Evolutionary conservation across 2,888 invertebrate genomes (phyloP).

Genomic region (Andrena marginata): DNA sequence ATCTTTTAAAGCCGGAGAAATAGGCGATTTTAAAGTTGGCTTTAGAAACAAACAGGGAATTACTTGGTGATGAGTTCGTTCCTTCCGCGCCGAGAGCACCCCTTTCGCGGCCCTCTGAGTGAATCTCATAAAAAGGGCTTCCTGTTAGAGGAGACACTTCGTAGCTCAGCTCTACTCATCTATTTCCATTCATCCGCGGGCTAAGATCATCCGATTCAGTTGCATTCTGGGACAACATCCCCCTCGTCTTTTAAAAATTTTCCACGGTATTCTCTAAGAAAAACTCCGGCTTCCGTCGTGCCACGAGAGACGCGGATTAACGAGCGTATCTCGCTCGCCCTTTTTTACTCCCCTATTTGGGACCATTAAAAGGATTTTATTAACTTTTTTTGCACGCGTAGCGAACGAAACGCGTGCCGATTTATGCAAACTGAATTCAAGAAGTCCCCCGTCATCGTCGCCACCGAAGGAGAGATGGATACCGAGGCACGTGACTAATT

Average conservation of each 20-base stretch:
- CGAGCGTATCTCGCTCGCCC: not conserved
- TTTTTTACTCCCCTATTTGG: not conserved
- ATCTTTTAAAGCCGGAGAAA: not conserved
- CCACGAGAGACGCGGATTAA: not conserved
- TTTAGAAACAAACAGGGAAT: not conserved
- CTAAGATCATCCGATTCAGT: conserved; percentile 16
- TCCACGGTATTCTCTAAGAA: conserved; percentile 7
- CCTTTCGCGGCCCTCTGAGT: too few relatives aligned
- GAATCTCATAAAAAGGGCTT: conserved; percentile 35
- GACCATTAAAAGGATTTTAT: conserved; percentile 16
- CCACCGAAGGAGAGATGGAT: not conserved
- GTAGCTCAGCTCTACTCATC: conserved; percentile 21
- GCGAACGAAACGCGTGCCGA: conserved; percentile 28
- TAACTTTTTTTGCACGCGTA: not conserved
- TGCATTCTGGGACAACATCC: conserved; percentile 15
- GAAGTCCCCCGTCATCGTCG: conserved; percentile 15
- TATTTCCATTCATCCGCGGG: conserved; percentile 31
- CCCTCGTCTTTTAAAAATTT: conserved; percentile 25
- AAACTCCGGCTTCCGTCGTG: not conserved
- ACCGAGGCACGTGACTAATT: conserved; percentile 56
- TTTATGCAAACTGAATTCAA: conserved; percentile 22
- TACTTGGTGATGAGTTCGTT: conserved; percentile 4
- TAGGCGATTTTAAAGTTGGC: not conserved
- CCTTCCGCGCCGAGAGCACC: not conserved
- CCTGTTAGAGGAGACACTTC: conserved; percentile 27